phyloP scores from a whole-genome alignment of 1,140 invertebrate genomes.

The Cheumatopsyche charites region DNA sequence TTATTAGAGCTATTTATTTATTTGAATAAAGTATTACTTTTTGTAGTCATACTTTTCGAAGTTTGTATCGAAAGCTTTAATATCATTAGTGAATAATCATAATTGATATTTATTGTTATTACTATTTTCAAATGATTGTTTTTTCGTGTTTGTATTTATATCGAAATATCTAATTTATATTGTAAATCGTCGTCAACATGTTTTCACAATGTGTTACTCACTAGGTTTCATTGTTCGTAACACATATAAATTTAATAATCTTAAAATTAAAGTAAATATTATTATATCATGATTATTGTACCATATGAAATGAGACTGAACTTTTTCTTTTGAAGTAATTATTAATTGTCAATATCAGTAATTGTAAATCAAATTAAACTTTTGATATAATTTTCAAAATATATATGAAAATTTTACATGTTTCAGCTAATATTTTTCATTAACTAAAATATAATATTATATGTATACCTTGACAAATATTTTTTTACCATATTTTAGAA shows the following conservation, averaged over 20 bases:
- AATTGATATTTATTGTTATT: slow-evolving; percentile 19
- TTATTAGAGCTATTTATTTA: slow-evolving; percentile 17
- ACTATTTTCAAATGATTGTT: background rate
- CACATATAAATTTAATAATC: background rate
- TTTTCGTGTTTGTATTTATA: slow-evolving; percentile 11
- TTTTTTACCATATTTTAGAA: too few species aligned
- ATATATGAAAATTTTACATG: too few species aligned
- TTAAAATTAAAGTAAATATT: slow-evolving; percentile 1
- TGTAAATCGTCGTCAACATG: too few species aligned
- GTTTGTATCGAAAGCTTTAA: slow-evolving; percentile 9
- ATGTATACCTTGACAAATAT: too few species aligned
- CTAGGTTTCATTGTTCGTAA: background rate
- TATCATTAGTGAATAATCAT: slow-evolving; percentile 12
- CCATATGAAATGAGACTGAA: too few species aligned
- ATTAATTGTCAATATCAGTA: too few species aligned
- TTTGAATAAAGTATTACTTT: slow-evolving; percentile 1
- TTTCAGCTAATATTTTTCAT: too few species aligned
- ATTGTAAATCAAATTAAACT: too few species aligned
- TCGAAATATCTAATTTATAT: slow-evolving; percentile 1
- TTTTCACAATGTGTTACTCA: too few species aligned
- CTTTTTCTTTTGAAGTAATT: too few species aligned
- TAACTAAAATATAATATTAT: too few species aligned
- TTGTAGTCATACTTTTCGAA: slow-evolving; percentile 3
- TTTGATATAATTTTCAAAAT: too few species aligned
- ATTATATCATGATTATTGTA: background rate